A percentile compares a stretch with the other conserved stretches of the same genome.
phyloP scores from a whole-genome alignment of 2,113 vertebrate genomes.

The Colaptes auratus region DNA sequence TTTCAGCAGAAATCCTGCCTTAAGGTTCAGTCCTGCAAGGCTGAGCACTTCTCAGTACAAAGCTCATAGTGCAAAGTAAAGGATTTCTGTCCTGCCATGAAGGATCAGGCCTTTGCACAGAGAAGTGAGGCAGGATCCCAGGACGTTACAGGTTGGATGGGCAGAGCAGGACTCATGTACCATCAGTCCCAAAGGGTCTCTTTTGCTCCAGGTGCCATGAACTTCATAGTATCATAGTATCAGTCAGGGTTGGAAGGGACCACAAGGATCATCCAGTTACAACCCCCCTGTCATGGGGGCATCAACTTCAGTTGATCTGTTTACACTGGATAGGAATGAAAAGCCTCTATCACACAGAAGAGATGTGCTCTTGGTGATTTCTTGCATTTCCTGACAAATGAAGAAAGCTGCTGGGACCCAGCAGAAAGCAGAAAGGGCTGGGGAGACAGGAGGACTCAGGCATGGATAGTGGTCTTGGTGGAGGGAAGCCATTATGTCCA shows the following conservation, averaged over 20 bases:
- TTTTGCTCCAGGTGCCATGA: not conserved
- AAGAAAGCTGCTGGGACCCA: not conserved
- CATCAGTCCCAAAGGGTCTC: not conserved
- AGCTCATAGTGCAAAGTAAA: accelerated
- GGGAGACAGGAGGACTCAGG: not conserved
- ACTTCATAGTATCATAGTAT: too few relatives aligned
- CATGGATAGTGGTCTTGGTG: not conserved
- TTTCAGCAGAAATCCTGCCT: not conserved
- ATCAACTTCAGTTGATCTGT: not conserved
- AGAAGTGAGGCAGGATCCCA: not conserved
- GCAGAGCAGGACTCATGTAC: not conserved
- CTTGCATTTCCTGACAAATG: not conserved
- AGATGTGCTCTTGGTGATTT: not conserved
- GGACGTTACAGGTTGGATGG: not conserved
- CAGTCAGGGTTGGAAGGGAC: too few relatives aligned
- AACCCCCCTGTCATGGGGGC: too few relatives aligned
- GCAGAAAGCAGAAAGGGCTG: not conserved
- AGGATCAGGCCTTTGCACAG: not conserved
- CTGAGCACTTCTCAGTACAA: not conserved
- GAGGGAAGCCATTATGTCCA: not conserved
- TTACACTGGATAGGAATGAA: not conserved
- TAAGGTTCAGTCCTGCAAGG: not conserved
- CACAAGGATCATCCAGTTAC: too few relatives aligned
- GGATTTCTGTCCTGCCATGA: not conserved
- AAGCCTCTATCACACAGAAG: not conserved